These are phyloP conservation scores for Phylloscopus trochiloides DNA, from an alignment of 2,113 vertebrate genomes.

Conservation along the genomic window DNA sequence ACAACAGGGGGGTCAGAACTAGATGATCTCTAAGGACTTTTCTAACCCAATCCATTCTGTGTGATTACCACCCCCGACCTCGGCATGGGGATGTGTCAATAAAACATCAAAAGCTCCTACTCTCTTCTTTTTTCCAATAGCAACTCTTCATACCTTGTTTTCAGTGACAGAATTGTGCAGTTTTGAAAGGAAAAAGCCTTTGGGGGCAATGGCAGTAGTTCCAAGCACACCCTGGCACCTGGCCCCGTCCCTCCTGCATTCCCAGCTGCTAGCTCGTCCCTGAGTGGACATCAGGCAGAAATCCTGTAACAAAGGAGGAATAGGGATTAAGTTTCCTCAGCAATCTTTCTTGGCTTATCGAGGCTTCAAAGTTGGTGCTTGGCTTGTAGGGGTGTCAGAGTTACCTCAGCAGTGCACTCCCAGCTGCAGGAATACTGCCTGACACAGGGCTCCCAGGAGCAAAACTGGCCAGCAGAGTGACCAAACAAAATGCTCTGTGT, in stretches of 20 bases:
- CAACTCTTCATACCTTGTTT: not conserved
- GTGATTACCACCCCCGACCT: not conserved
- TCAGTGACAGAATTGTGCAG: not conserved
- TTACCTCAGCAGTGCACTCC: fast-evolving
- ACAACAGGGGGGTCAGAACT: not conserved
- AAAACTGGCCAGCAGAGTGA: not conserved
- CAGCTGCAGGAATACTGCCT: too few species aligned
- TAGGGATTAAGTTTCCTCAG: fast-evolving
- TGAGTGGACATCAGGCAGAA: not conserved
- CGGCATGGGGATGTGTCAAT: not conserved
- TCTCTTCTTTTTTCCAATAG: too few species aligned
- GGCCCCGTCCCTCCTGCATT: fast-evolving
- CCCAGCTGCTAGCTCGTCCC: fast-evolving
- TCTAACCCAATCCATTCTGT: not conserved
- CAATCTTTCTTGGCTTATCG: fast-evolving
- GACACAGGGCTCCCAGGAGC: not conserved
- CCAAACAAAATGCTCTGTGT: not conserved
- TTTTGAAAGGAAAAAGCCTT: not conserved
- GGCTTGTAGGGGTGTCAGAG: not conserved
- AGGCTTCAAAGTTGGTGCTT: not conserved
- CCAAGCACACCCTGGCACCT: too few species aligned
- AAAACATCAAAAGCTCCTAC: fast-evolving
- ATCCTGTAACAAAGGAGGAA: too few species aligned
- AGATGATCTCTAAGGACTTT: not conserved
- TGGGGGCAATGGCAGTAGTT: not conserved